phyloP scores from a whole-genome alignment of 2,113 vertebrate species.

The Garra rufa region DNA sequence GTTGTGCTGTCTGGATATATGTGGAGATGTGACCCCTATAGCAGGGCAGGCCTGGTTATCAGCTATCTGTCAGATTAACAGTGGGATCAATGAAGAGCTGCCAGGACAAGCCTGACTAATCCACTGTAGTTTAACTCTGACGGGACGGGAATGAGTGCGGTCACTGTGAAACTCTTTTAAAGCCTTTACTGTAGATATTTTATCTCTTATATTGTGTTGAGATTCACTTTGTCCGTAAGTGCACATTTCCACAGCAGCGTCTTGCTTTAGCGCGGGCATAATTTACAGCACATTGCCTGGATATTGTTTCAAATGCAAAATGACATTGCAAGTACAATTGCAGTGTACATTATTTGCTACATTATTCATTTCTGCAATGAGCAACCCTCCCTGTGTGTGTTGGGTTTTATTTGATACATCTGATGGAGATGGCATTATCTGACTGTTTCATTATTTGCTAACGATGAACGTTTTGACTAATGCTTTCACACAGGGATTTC shows the following conservation, averaged over 20 bases:
- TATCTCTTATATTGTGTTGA: background rate
- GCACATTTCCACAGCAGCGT: background rate
- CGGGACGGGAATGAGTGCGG: background rate
- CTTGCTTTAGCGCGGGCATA: background rate
- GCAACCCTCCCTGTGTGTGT: conserved; percentile 25
- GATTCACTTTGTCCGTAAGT: background rate
- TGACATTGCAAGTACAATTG: conserved; percentile 2
- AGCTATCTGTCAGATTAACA: conserved; percentile 53
- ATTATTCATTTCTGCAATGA: background rate
- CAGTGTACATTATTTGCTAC: conserved; percentile 3
- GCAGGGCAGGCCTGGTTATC: conserved; percentile 32
- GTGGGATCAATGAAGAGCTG: conserved; percentile 56
- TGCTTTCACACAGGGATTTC: conserved; percentile 34
- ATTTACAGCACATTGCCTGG: background rate
- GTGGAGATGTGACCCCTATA: conserved; percentile 35
- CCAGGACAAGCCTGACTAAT: conserved; percentile 53
- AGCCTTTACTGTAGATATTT: conserved; percentile 1
- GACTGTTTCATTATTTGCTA: conserved; percentile 23
- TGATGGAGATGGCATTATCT: conserved; percentile 31
- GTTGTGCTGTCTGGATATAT: conserved; percentile 44
- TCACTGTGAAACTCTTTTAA: background rate
- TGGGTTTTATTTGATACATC: conserved; percentile 1
- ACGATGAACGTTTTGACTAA: conserved; percentile 18
- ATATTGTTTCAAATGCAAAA: conserved; percentile 29
- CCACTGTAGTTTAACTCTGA: conserved; percentile 47